Evolutionary conservation across 1,140 invertebrate genomes (phyloP).

Genomic region (Aphaenogaster rudis): DNA sequence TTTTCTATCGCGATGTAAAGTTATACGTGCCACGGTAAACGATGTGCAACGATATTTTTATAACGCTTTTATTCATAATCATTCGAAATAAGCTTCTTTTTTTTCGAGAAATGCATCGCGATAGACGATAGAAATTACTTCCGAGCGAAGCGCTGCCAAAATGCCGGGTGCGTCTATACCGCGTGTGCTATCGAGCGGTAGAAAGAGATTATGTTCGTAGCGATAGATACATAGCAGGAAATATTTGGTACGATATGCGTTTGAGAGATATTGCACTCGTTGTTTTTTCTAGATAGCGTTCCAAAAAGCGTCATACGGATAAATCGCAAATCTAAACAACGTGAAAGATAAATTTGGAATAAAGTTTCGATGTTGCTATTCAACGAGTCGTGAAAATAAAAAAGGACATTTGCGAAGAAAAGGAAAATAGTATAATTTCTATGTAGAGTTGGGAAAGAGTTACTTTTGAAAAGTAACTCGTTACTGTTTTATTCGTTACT

Average conservation of each 20-base stretch:
- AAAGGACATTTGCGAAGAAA: not conserved
- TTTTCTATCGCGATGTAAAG: not conserved
- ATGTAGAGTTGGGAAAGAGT: too few relatives aligned
- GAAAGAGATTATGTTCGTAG: slow-evolving; percentile 56
- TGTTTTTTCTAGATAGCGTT: not conserved
- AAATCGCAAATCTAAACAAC: not conserved
- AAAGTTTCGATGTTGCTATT: not conserved
- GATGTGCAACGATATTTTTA: not conserved
- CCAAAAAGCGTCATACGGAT: not conserved
- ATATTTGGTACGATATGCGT: slow-evolving; percentile 7
- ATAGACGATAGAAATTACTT: slow-evolving; percentile 43
- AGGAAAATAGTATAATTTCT: not conserved
- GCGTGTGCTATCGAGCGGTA: slow-evolving; percentile 39
- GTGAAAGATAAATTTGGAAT: not conserved
- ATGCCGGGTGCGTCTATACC: slow-evolving; percentile 42
- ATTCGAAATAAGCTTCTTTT: not conserved
- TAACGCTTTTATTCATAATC: not conserved
- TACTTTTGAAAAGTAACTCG: too few relatives aligned
- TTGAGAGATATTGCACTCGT: not conserved
- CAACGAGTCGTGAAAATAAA: not conserved
- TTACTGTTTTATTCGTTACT: too few relatives aligned
- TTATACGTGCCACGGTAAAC: not conserved
- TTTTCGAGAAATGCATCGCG: not conserved
- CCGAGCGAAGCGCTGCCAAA: slow-evolving; percentile 24
- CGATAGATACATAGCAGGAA: not conserved